phyloP scores from a whole-genome alignment of 2,113 vertebrate species.

The Copsychus sechellarum region DNA sequence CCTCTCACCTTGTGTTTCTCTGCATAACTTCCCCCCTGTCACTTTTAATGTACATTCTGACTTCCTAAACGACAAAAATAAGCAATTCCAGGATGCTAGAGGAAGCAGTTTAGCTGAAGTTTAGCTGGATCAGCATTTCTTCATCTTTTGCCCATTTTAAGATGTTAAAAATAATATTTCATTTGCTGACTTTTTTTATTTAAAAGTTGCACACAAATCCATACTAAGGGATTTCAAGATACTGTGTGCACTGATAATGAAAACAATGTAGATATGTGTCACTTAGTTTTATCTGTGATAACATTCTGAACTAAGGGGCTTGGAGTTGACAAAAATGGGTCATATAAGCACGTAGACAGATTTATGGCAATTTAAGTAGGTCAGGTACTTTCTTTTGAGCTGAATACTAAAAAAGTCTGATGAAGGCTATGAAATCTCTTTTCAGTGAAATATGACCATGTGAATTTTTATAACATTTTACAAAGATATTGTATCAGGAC shows the following conservation, averaged over 20 bases:
- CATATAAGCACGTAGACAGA: not conserved
- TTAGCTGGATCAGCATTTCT: not conserved
- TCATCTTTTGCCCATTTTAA: not conserved
- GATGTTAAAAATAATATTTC: not conserved
- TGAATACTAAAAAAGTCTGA: not conserved
- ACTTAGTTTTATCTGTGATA: not conserved
- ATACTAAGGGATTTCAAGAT: not conserved
- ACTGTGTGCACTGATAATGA: not conserved
- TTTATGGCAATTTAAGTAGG: not conserved
- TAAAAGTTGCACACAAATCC: not conserved
- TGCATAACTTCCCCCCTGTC: rapidly evolving
- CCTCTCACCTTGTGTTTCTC: not conserved
- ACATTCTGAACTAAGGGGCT: not conserved
- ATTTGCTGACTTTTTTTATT: not conserved
- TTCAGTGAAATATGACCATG: not conserved
- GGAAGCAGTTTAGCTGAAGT: not conserved
- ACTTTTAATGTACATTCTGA: not conserved
- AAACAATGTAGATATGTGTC: not conserved
- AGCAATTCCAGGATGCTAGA: not conserved
- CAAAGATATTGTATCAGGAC: not conserved
- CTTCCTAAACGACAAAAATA: not conserved
- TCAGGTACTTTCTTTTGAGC: not conserved
- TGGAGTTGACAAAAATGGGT: not conserved
- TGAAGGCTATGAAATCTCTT: not conserved
- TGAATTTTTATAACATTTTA: not conserved